Evolutionary conservation across 2,888 invertebrate species (phyloP).

Genomic region (Teinopalpus imperialis): DNA sequence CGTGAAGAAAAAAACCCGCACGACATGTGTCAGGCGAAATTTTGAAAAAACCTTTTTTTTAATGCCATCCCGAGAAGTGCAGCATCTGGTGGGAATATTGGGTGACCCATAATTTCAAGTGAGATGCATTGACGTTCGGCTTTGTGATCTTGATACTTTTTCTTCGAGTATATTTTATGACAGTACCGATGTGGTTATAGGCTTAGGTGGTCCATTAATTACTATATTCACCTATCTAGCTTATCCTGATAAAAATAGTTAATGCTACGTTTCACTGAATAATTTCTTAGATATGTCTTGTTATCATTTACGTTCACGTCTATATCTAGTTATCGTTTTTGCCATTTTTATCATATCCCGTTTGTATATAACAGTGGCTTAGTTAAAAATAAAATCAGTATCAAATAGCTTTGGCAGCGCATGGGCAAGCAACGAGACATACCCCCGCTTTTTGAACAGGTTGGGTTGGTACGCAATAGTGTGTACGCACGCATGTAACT

Average conservation of each 20-base stretch:
- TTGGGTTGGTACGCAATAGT: constrained; percentile 41
- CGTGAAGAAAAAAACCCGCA: constrained; percentile 25
- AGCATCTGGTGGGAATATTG: constrained; percentile 72
- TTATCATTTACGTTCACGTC: too few species aligned
- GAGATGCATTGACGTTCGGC: constrained; percentile 36
- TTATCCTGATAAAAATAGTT: too few species aligned
- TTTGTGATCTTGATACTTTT: constrained; percentile 41
- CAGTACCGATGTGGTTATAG: too few species aligned
- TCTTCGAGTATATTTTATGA: too few species aligned
- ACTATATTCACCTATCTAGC: too few species aligned
- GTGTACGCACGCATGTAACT: constrained; percentile 23
- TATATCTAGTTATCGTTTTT: too few species aligned
- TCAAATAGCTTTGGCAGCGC: constrained; percentile 45
- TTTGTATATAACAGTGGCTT: too few species aligned
- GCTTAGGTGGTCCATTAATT: too few species aligned
- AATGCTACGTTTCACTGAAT: too few species aligned
- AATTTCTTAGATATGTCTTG: too few species aligned
- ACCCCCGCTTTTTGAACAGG: constrained; percentile 56
- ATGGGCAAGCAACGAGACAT: too few species aligned
- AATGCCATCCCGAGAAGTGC: constrained; percentile 44
- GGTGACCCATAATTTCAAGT: constrained; percentile 63
- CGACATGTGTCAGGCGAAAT: constrained; percentile 53
- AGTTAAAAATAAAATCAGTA: constrained; percentile 36
- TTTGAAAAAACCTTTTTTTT: constrained; percentile 45
- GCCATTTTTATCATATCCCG: too few species aligned